phyloP scores from a whole-genome alignment of 1,140 invertebrate genomes.

The Hylaeus volcanicus region DNA sequence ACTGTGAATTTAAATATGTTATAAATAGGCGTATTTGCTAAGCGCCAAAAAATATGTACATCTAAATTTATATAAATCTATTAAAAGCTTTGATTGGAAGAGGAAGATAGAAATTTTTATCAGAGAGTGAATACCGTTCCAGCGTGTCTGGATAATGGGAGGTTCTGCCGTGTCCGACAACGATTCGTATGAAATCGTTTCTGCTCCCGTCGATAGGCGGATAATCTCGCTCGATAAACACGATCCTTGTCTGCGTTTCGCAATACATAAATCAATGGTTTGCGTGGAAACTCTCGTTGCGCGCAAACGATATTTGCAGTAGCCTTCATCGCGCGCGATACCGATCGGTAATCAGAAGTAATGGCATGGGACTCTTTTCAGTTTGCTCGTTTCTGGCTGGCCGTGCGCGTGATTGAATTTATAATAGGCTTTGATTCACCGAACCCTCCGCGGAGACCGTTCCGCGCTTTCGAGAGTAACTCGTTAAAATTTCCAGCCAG shows the following conservation, averaged over 20 bases:
- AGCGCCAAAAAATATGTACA: too few species aligned
- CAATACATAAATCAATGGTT: conserved; percentile 52
- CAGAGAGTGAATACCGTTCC: not conserved
- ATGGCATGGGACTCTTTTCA: conserved; percentile 45
- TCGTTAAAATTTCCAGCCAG: not conserved
- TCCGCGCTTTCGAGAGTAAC: not conserved
- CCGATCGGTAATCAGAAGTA: conserved; percentile 49
- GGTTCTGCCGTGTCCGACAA: not conserved
- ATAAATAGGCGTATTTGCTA: too few species aligned
- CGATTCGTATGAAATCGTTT: conserved; percentile 33
- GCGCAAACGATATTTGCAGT: conserved; percentile 22
- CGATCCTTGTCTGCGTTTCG: conserved; percentile 22
- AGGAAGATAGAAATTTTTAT: too few species aligned
- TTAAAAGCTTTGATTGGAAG: too few species aligned
- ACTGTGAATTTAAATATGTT: too few species aligned
- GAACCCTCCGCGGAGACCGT: not conserved
- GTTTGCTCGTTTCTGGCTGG: conserved; percentile 15
- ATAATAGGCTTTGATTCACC: conserved; percentile 33
- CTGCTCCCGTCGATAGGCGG: conserved; percentile 10
- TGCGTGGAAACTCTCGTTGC: conserved; percentile 20
- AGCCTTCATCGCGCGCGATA: conserved; percentile 40
- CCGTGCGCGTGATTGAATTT: conserved; percentile 31
- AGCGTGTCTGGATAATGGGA: not conserved
- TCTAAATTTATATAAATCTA: too few species aligned
- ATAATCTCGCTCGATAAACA: conserved; percentile 52